These are phyloP conservation scores for Acipenser oxyrinchus DNA, from an alignment of 2,797 vertebrate species.

Conservation along the genomic window DNA sequence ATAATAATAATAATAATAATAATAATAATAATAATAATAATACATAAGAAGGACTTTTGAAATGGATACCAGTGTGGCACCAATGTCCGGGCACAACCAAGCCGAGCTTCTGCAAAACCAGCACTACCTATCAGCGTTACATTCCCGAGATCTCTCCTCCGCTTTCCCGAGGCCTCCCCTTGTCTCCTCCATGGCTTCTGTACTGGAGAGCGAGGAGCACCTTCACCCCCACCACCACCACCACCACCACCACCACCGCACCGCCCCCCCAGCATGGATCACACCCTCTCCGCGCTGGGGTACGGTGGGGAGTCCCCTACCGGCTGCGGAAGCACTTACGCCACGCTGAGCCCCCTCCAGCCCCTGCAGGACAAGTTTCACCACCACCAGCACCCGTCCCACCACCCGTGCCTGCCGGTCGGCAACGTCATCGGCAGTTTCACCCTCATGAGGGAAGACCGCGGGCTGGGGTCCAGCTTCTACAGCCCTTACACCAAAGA, in stretches of 20 bases:
- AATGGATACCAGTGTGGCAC: conserved; percentile 66
- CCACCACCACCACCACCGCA: too few relatives aligned
- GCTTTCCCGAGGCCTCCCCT: conserved; percentile 67
- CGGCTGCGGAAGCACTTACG: conserved; percentile 65
- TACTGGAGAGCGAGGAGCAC: conserved; percentile 56
- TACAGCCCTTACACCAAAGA: conserved; percentile 74
- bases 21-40: too few relatives aligned
- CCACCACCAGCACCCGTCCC: conserved; percentile 65
- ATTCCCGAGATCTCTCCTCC: conserved; percentile 60
- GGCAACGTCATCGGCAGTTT: conserved; percentile 75
- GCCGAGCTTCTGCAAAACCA: conserved; percentile 60
- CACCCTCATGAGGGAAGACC: conserved; percentile 71
- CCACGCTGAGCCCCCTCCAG: conserved; percentile 71
- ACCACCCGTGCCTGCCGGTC: conserved; percentile 64
- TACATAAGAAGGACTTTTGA: conserved; percentile 10
- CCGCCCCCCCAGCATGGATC: conserved; percentile 57
- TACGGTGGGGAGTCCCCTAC: conserved; percentile 69
- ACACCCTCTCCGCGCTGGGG: conserved; percentile 65
- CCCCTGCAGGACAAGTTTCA: conserved; percentile 76
- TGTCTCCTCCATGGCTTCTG: conserved; percentile 56
- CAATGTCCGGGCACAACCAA: conserved; percentile 70
- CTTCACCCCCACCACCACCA: conserved; percentile 12
- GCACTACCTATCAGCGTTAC: conserved; percentile 61
- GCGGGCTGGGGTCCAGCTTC: conserved; percentile 64
- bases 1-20: too few relatives aligned